These are phyloP conservation scores for Gavialis gangeticus DNA, from an alignment of 2,113 vertebrate species.

Conservation along the genomic window DNA sequence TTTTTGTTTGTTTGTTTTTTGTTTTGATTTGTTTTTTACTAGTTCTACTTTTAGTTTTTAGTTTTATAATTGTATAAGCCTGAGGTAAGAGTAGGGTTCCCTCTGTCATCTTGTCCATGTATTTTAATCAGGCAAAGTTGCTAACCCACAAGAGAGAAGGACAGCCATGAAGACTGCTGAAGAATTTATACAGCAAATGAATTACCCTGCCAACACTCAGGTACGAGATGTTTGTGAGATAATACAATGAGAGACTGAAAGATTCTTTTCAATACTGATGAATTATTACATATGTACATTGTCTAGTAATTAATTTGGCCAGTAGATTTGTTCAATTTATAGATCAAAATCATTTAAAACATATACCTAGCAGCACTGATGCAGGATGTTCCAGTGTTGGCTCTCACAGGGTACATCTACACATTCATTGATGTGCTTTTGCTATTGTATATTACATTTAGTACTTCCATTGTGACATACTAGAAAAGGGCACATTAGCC, in stretches of 20 bases:
- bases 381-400: background rate
- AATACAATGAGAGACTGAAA: background rate
- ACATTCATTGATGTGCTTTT: too few relatives aligned
- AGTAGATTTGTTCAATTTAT: background rate
- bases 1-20: background rate
- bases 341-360: background rate
- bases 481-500: too few relatives aligned
- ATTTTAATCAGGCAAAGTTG: constrained; percentile 84
- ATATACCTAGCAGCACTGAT: background rate
- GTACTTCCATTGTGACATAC: too few relatives aligned
- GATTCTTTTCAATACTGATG: background rate
- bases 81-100: background rate
- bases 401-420: too few relatives aligned
- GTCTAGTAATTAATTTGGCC: background rate
- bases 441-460: too few relatives aligned
- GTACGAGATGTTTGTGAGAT: constrained; percentile 63
- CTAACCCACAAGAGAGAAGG: constrained; percentile 89
- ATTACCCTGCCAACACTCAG: constrained; percentile 89
- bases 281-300: background rate
- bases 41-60: background rate
- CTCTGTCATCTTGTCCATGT: constrained; percentile 18
- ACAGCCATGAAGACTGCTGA: constrained; percentile 93
- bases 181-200: constrained; percentile 90
- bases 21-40: background rate
- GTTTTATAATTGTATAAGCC: background rate